Percentiles rank a stretch among this genome's conserved stretches.
phyloP scores from a whole-genome alignment of 2,888 invertebrate species.

The Phaedon cochleariae region DNA sequence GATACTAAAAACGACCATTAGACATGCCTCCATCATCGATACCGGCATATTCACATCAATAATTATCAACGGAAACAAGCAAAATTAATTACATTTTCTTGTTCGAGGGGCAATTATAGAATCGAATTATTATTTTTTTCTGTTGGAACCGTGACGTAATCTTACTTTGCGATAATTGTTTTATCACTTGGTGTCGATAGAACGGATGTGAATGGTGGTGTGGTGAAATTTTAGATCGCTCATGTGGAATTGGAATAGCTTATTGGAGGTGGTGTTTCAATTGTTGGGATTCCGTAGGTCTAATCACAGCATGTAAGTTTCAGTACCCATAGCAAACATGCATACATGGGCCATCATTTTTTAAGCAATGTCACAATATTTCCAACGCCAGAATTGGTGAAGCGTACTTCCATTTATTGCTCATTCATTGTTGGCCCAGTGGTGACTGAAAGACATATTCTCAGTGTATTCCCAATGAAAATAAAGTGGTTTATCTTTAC shows the following conservation, averaged over 20 bases:
- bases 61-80: slow-evolving; percentile 39
- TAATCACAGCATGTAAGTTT: slow-evolving; percentile 18
- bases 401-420: too few species aligned
- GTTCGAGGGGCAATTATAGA: slow-evolving; percentile 39
- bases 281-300: slow-evolving; percentile 13
- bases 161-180: neutral
- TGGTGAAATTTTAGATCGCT: neutral
- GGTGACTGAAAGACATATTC: too few species aligned
- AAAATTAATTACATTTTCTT: slow-evolving; percentile 44
- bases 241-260: slow-evolving; percentile 21
- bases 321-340: neutral
- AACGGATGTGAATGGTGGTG: slow-evolving; percentile 3
- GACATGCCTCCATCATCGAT: slow-evolving; percentile 33
- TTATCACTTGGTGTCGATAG: slow-evolving; percentile 7
- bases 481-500: too few species aligned
- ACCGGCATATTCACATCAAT: slow-evolving; percentile 32
- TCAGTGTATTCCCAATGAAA: too few species aligned
- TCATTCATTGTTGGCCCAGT: too few species aligned
- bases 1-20: slow-evolving; percentile 31
- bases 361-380: neutral
- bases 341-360: too few species aligned
- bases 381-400: too few species aligned
- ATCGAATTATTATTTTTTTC: slow-evolving; percentile 25
- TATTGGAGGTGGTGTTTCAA: slow-evolving; percentile 16
- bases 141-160: slow-evolving; percentile 17